phyloP scores from a whole-genome alignment of 1,140 invertebrate genomes.

The Drosophila asahinai region DNA sequence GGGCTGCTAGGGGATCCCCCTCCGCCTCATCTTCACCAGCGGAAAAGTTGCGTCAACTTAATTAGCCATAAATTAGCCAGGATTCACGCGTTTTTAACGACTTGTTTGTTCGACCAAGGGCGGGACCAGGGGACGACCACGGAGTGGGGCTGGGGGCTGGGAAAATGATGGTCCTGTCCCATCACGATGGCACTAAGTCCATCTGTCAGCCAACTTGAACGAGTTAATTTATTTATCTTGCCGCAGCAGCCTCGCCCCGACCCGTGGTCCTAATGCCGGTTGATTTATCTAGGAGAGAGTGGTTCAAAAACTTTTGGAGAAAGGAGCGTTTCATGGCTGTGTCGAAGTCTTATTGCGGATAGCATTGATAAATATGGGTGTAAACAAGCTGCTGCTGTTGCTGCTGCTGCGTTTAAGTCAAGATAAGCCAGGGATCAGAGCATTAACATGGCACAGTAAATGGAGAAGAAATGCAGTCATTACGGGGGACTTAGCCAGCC shows the following conservation, averaged over 20 bases:
- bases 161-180: constrained; percentile 12
- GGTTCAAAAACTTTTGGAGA: constrained; percentile 42
- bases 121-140: too few species aligned
- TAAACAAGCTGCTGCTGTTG: constrained; percentile 35
- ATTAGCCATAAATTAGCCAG: constrained; percentile 71
- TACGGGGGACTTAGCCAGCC: not conserved
- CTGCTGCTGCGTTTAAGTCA: constrained; percentile 4
- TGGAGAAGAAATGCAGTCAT: constrained; percentile 39
- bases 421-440: constrained; percentile 23
- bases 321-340: not conserved
- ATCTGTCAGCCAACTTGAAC: constrained; percentile 57
- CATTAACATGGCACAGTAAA: constrained; percentile 19
- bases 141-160: not conserved
- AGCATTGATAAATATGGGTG: constrained; percentile 55
- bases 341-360: constrained; percentile 28
- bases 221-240: constrained; percentile 66
- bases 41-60: constrained; percentile 60
- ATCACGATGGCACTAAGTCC: constrained; percentile 51
- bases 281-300: constrained; percentile 57
- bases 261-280: constrained; percentile 35
- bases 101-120: constrained; percentile 45
- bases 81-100: constrained; percentile 67
- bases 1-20: not conserved
- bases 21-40: not conserved
- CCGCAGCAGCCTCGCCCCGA: constrained; percentile 18